Base-by-base conservation (phyloP, 2,888 invertebrate species). In the Thelaira solivaga region DNA sequence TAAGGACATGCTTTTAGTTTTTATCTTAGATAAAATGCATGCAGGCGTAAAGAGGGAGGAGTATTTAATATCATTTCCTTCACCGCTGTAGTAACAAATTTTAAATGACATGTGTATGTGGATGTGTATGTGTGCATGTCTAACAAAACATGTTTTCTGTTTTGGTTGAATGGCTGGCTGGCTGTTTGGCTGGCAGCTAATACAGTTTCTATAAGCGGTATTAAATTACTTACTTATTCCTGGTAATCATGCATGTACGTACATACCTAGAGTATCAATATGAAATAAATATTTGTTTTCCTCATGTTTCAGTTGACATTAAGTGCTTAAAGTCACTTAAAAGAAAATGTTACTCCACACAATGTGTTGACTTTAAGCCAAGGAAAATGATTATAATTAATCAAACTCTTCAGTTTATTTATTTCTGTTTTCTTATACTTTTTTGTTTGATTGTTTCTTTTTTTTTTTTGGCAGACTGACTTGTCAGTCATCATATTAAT, bases 351-450 rank as follows among this genome's bases (percentile, higher is more conserved):
- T 5, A 5, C 26, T 26, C 4, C 26, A 26, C 13, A 47, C 16
- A n/a, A 43, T 6, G 10, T 6, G 8, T 4, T 29, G n/a, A 16
- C 22, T 53, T 68, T 61, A n/a, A n/a, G n/a, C 29, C 49, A 65
- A 13, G 57, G 67, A 55, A 71, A 77, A 57, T 71, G 55, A 13
- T 64, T 64, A 55, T 57, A 62, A 77, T 68, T 47, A 55, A 72
- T 67, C 34, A 55, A 39, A 71, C 34, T 62, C 18, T 49, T 62
- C 26, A 10, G 11, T 34, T 31, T 26, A 11, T 11, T 34, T 20
- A 18, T 18, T 34, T 34, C 43, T 20, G n/a, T n/a, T n/a, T n/a
- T n/a, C n/a, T n/a, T n/a, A n/a, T n/a, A n/a, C n/a, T n/a, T n/a
- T n/a, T n/a, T n/a, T n/a, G n/a, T n/a, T n/a, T n/a, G n/a, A n/a